phyloP scores from a whole-genome alignment of 2,113 vertebrate species.

The Anolis carolinensis region DNA sequence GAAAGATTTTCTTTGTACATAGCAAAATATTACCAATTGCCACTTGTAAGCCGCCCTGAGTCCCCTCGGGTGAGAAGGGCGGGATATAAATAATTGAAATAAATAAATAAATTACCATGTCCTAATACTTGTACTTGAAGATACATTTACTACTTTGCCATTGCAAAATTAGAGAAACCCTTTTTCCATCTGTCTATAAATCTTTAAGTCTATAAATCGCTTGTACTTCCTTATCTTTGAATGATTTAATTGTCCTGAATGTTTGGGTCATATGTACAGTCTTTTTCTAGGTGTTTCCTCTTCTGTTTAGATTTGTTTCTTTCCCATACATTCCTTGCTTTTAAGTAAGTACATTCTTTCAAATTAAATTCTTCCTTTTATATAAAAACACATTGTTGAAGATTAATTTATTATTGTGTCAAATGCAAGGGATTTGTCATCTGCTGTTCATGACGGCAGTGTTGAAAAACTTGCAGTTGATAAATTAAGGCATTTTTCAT shows the following conservation, averaged over 20 bases:
- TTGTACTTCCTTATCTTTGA: background rate
- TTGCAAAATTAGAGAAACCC: background rate
- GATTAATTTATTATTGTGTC: background rate
- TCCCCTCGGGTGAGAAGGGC: too few relatives aligned
- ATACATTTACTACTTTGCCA: background rate
- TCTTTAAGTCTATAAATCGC: background rate
- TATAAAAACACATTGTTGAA: background rate
- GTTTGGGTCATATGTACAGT: background rate
- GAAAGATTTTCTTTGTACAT: background rate
- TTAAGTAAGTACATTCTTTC: background rate
- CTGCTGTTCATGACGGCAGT: background rate
- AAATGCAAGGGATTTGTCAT: background rate
- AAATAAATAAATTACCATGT: too few relatives aligned
- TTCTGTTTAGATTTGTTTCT: background rate
- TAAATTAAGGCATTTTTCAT: slow-evolving; percentile 1
- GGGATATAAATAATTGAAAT: too few relatives aligned
- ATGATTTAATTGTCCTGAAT: background rate
- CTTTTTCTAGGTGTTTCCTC: background rate
- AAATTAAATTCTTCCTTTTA: background rate
- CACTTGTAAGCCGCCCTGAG: too few relatives aligned
- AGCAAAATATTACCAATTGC: too few relatives aligned
- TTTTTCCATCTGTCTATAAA: background rate
- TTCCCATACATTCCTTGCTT: background rate
- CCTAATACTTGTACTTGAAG: background rate
- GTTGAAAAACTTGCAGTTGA: background rate